A percentile compares a stretch with the other conserved stretches of the same genome.
These are phyloP conservation scores for Illadopsis cleaveri DNA, from an alignment of 2,113 vertebrate species.

Conservation along the genomic window DNA sequence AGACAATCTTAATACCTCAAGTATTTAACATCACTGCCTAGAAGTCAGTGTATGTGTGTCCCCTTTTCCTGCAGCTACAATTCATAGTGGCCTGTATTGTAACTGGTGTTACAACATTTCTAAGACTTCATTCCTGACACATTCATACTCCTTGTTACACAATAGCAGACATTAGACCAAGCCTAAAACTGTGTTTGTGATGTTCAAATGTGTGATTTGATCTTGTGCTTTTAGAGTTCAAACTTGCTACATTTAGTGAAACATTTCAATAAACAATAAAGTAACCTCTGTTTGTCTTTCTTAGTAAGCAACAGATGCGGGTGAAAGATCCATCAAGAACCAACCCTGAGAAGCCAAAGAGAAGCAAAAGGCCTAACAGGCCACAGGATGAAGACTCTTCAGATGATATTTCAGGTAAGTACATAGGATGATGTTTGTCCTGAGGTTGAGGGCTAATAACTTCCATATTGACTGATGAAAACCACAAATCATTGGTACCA, in stretches of 20 bases:
- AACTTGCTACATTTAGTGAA: not conserved
- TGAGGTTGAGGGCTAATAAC: not conserved
- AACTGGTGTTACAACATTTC: not conserved
- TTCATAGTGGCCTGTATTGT: not conserved
- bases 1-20: not conserved
- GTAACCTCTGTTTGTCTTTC: not conserved
- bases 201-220: not conserved
- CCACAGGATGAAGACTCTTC: constrained; percentile 94
- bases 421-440: not conserved
- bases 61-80: not conserved
- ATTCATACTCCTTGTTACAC: not conserved
- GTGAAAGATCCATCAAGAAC: constrained; percentile 91
- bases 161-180: not conserved
- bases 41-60: not conserved
- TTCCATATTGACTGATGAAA: not conserved
- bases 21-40: not conserved
- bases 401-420: constrained; percentile 91
- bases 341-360: constrained; percentile 88
- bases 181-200: not conserved
- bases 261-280: not conserved
- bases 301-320: constrained; percentile 89
- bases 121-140: not conserved
- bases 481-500: not conserved
- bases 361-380: constrained; percentile 85
- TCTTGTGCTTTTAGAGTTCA: not conserved